Percentiles rank a stretch among this genome's conserved stretches.
Evolutionary conservation across 2,797 vertebrate species (phyloP).

Genomic region (Onychomys leucogaster): DNA sequence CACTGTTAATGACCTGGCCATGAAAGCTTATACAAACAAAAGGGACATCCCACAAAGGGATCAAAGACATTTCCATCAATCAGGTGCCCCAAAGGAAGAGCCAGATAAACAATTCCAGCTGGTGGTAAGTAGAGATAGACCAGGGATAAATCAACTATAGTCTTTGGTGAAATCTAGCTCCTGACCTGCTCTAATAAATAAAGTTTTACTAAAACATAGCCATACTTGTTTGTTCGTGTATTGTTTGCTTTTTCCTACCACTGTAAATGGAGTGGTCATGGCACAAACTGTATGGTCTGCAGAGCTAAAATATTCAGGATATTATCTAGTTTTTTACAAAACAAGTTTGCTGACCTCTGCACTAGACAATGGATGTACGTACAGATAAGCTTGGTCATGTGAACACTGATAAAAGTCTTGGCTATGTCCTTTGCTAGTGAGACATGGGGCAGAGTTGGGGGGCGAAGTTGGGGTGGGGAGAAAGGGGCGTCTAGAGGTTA

Average conservation of each 20-base stretch:
- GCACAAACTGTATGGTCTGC: not conserved
- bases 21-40: constrained; percentile 58
- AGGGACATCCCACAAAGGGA: not conserved
- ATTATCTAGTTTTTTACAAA: not conserved
- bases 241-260: constrained; percentile 43
- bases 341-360: constrained; percentile 33
- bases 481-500: not conserved
- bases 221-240: not conserved
- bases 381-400: not conserved
- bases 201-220: constrained; percentile 33
- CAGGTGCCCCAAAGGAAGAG: not conserved
- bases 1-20: constrained; percentile 34
- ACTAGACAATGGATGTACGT: not conserved
- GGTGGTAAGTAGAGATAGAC: not conserved
- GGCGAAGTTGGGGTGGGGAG: not conserved
- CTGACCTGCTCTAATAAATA: constrained; percentile 40
- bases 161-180: constrained; percentile 4
- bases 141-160: not conserved
- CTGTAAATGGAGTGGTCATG: not conserved
- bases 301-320: constrained; percentile 48
- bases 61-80: constrained; percentile 38
- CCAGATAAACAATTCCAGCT: constrained; percentile 33
- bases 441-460: not conserved
- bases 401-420: not conserved
- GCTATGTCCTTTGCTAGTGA: not conserved